Conservation (phyloP, 2,888 invertebrate species). For the Colostygia pectinataria region DNA sequence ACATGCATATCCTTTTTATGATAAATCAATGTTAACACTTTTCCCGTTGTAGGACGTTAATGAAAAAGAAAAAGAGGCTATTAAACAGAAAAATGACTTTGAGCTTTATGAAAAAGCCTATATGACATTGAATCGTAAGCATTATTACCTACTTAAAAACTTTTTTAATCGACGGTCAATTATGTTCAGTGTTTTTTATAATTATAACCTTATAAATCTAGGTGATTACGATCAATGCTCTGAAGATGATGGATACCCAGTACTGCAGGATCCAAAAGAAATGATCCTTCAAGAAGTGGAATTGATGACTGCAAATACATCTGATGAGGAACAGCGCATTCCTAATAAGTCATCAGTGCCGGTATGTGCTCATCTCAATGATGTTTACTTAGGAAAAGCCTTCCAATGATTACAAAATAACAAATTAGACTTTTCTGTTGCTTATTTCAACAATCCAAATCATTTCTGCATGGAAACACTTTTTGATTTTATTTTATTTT, state of each 20-base stretch:
- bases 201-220: conserved; percentile 30
- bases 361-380: no score
- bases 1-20: not conserved
- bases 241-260: conserved; percentile 59
- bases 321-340: conserved; percentile 41
- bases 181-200: no score
- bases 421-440: no score
- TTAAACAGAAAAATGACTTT: conserved; percentile 39
- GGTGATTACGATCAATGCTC: conserved; percentile 72
- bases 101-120: conserved; percentile 57
- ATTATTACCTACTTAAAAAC: conserved; percentile 1
- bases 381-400: no score
- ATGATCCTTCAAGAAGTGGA: conserved; percentile 67
- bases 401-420: no score
- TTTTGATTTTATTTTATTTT: no score
- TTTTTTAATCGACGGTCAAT: not conserved
- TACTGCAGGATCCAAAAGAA: conserved; percentile 63
- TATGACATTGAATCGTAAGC: conserved; percentile 68
- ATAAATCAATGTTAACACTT: not conserved
- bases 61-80: conserved; percentile 25
- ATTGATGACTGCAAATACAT: conserved; percentile 52
- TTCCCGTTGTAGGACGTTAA: conserved; percentile 3
- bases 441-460: no score
- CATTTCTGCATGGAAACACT: no score
- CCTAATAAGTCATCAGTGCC: conserved; percentile 8